A percentile compares a stretch with the other conserved stretches of the same genome.
Evolutionary conservation across 2,888 invertebrate genomes (phyloP).

Genomic region (Netelia inedita): DNA sequence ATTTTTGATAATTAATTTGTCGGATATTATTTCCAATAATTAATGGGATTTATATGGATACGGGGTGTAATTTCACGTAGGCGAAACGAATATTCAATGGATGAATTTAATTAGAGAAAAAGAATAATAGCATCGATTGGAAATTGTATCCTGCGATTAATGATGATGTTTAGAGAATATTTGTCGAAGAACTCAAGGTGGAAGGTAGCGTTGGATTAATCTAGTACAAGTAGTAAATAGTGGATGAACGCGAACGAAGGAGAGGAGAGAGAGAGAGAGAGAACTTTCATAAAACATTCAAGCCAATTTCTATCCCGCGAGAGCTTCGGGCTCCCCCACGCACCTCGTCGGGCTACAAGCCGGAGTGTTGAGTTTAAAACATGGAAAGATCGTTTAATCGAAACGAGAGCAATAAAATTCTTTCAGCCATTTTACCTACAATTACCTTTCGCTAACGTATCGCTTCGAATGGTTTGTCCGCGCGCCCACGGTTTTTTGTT

Average conservation of each 20-base stretch:
- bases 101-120: no score
- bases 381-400: conserved; percentile 58
- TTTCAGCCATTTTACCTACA: conserved; percentile 58
- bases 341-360: neutral
- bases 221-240: no score
- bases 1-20: no score
- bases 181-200: no score
- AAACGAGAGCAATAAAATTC: conserved; percentile 60
- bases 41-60: no score
- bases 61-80: no score
- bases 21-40: no score
- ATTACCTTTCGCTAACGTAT: conserved; percentile 53
- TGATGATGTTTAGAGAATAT: no score
- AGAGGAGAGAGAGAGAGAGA: conserved; percentile 8
- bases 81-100: no score
- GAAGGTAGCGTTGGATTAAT: no score
- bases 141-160: no score
- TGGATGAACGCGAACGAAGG: neutral
- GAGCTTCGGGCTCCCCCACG: conserved; percentile 32
- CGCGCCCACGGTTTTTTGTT: neutral
- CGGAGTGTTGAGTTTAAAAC: conserved; percentile 46
- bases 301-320: conserved; percentile 57
- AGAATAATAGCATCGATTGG: no score
- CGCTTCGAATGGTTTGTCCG: conserved; percentile 18
- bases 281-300: conserved; percentile 60